phyloP scores from a whole-genome alignment of 2,113 vertebrate species.

The Lichenostomus cassidix region DNA sequence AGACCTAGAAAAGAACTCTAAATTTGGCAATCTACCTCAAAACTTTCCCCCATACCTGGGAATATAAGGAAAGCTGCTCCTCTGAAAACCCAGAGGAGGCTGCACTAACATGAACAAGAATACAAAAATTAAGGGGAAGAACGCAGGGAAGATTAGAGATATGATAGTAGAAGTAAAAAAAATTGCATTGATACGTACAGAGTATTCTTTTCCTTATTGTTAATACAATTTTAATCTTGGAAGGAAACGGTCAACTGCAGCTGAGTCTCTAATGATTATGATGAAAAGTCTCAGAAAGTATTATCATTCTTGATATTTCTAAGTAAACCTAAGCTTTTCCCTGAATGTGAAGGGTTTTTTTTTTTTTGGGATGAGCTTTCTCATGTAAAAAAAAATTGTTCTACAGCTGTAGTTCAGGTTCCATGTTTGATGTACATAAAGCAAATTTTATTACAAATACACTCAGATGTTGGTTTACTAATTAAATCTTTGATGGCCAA shows the following conservation, averaged over 20 bases:
- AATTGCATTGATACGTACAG: neutral
- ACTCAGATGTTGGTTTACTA: neutral
- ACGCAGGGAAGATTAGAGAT: neutral
- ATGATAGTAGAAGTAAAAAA: accelerated
- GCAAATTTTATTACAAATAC: neutral
- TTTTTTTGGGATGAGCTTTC: neutral
- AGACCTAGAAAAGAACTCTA: neutral
- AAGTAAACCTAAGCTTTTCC: neutral
- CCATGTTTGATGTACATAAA: neutral
- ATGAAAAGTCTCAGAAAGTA: neutral
- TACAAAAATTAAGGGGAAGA: neutral
- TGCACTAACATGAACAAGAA: neutral
- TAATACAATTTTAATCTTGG: neutral
- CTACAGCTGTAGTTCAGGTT: neutral
- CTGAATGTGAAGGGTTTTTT: neutral
- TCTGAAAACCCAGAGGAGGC: neutral
- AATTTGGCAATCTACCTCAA: neutral
- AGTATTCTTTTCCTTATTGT: neutral
- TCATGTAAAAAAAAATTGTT: neutral
- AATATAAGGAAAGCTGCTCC: neutral
- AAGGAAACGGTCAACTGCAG: neutral
- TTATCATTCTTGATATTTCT: neutral
- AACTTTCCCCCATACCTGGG: neutral
- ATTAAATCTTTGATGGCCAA: neutral
- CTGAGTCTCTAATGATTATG: neutral